Base-by-base conservation (phyloP, 2,888 invertebrate genomes). In the Euplexia lucipara region DNA sequence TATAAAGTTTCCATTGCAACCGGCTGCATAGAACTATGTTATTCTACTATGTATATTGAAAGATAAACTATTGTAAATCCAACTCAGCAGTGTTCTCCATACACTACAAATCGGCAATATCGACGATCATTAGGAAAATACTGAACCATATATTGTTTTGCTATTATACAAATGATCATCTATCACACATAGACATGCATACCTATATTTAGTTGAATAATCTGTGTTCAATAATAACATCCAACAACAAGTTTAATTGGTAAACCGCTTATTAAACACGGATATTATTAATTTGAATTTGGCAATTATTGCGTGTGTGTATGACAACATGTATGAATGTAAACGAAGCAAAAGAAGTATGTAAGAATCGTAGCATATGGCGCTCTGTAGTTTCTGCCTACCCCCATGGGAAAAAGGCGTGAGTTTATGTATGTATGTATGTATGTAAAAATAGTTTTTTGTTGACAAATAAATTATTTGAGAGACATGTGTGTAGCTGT, bases 221-320 rank as follows among this genome's bases (percentile, higher is more conserved):
- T 9, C 3, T 48, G 8, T 22, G 30, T n/a, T 53, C 12, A 45
- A 12, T 30, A 39, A 32, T 37, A 47, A 32, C 60, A 26, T 32
- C 22, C 14, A 14, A 61, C 16, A 62, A 49, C 63, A n/a, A 18
- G 34, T 41, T 41, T 32, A 41, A 26, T 9, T n/a, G 39, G 62
- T 41, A 12, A 18, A 62, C n/a, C 39, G 49, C n/a, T 20, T 18
- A 32, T 22, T 32, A 47, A 49, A 34, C 18, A 48, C 41, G 32
- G 3, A 14, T 37, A 30, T 60, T 12, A 12, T 56, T 5, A 44
- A 26, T 22, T 16, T n/a, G 1, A 14, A 49, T 18, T 59, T 32
- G 16, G 22, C 22, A 26, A 41, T 32, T 12, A 39, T 20, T 16
- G n/a, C n/a, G n/a, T n/a, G n/a, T n/a, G n/a, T n/a, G n/a, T n/a